A percentile compares a stretch with the other conserved stretches of the same genome.
These are phyloP conservation scores for Tokudaia muenninki DNA, from an alignment of 2,797 vertebrate genomes.

Conservation along the genomic window DNA sequence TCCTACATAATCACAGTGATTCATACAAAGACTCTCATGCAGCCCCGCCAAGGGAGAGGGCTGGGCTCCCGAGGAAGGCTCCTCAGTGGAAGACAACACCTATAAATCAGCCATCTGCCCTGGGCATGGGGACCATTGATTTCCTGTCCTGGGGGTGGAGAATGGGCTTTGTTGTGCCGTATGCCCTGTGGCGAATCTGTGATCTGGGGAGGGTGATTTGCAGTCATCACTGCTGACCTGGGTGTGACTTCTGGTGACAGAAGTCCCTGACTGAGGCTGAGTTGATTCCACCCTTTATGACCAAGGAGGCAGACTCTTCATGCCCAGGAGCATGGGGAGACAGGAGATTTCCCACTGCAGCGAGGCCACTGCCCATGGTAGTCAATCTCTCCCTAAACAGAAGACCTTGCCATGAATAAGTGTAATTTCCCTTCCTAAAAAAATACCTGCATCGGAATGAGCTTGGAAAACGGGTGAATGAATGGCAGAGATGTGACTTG, in stretches of 20 bases:
- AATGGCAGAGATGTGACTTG: background rate
- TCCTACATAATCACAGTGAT: background rate
- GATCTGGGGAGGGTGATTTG: constrained; percentile 46
- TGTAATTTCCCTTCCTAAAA: background rate
- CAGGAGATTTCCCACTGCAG: background rate
- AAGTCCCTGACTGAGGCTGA: constrained; percentile 26
- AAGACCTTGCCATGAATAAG: background rate
- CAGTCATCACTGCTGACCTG: constrained; percentile 22
- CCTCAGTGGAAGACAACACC: background rate
- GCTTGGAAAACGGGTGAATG: background rate
- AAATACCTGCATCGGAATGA: too few species aligned
- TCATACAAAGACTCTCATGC: constrained; percentile 42
- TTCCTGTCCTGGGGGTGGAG: constrained; percentile 58
- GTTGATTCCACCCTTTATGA: background rate
- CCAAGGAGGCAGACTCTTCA: background rate
- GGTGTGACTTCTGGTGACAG: constrained; percentile 60
- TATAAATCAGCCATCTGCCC: constrained; percentile 62
- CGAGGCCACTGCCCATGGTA: rapidly evolving
- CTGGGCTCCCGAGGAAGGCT: background rate
- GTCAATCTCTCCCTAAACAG: background rate
- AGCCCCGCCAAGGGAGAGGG: background rate
- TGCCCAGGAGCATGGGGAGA: background rate
- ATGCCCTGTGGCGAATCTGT: constrained; percentile 45
- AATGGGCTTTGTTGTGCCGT: constrained; percentile 59
- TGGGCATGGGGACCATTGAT: constrained; percentile 34